phyloP scores from a whole-genome alignment of 2,797 vertebrate genomes.

The Thamnophis elegans region DNA sequence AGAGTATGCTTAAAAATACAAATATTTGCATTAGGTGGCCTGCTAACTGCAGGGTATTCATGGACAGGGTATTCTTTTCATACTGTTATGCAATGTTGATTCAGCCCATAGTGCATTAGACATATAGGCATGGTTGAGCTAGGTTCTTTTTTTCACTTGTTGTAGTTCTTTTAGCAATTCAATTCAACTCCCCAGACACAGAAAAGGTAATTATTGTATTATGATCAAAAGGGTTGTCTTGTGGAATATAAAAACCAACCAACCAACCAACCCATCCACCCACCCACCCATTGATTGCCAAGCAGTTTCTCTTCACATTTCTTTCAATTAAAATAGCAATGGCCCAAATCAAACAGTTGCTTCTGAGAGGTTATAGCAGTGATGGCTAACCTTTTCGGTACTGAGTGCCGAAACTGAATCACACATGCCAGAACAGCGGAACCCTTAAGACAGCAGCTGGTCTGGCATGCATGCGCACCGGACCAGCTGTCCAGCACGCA shows the following conservation, averaged over 20 bases:
- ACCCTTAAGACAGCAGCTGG: too few species aligned
- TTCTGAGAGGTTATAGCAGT: not conserved
- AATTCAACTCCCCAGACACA: not conserved
- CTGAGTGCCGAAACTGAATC: too few species aligned
- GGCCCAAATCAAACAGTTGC: not conserved
- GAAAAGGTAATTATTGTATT: not conserved
- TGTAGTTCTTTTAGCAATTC: not conserved
- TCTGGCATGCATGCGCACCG: too few species aligned
- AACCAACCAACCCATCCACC: not conserved
- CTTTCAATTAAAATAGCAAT: not conserved
- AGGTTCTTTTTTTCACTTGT: not conserved
- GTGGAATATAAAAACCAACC: not conserved
- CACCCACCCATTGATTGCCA: not conserved
- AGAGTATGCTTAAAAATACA: not conserved
- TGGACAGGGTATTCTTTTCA: not conserved
- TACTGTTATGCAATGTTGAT: not conserved
- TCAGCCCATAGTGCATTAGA: not conserved
- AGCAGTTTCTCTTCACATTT: not conserved
- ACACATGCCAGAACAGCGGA: too few species aligned
- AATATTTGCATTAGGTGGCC: not conserved
- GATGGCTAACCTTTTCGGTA: too few species aligned
- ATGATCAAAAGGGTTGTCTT: not conserved
- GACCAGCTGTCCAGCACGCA: too few species aligned
- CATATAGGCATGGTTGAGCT: not conserved
- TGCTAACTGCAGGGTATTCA: not conserved